Base-by-base conservation (phyloP, 2,113 vertebrate genomes). In the Neomonachus schauinslandi region DNA sequence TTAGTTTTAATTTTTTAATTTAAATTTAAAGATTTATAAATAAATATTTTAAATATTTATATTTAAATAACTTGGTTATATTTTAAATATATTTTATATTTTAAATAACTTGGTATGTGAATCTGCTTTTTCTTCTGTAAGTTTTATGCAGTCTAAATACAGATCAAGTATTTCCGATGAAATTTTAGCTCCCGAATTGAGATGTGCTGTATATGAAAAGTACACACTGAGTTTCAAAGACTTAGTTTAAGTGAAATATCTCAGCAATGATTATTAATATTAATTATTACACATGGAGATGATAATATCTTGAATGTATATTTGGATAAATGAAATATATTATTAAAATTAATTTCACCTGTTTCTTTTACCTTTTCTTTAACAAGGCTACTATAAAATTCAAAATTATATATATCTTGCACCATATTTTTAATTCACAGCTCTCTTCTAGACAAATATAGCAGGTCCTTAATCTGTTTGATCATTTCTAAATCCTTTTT, bases 21-120 rank as follows among this genome's bases (percentile, higher is more conserved):
- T 80, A 46, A 85, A 19, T 84, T 19, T 90, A n/a, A 91, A 18
- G 89, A 57, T 92, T 39, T 39, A 39, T 39, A 39, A 39, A 39
- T 39, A 39, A 39, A 39, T 39, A 39, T 39, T 39, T 39, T 39
- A 39, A 39, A 39, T 39, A 39, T 39, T 39, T 39, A 15, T 93
- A 53, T 94, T 94, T 31, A 31, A 79, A n/a, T 91, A 92, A 74
- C 16, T 76, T 76, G 42, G 39, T 49, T 39, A 18, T 91, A 57
- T 92, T 94, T 94, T 31, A 31, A 79, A n/a, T 91, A 92, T 39
- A 39, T 39, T 39, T 39, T 39, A 18, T 91, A 57, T 92, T 94
- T 94, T 31, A 31, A 79, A n/a, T 91, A 92, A 74, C 16, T 76
- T 76, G 42, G 39, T 49, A 39, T 53, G 33, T 26, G 39, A 86